These are phyloP conservation scores for Pleuronectes platessa DNA, from an alignment of 2,113 vertebrate genomes.

Conservation along the genomic window DNA sequence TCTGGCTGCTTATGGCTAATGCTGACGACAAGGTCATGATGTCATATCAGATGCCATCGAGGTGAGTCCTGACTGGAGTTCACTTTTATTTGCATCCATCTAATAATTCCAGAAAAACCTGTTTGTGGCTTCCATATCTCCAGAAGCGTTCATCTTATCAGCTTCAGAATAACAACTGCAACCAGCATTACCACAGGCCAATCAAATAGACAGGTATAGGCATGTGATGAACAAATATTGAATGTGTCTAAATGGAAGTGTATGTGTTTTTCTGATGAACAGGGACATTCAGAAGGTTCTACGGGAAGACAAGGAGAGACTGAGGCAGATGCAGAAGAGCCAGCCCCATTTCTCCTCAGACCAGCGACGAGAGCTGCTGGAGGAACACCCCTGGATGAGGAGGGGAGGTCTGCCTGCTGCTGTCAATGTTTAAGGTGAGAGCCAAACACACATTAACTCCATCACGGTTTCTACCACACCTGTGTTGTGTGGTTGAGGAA, in stretches of 20 bases:
- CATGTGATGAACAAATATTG: neutral
- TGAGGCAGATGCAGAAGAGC: constrained; percentile 89
- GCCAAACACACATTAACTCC: neutral
- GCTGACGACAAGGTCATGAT: constrained; percentile 90
- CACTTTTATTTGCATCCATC: neutral
- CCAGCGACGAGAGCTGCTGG: constrained; percentile 88
- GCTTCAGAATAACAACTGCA: too few relatives aligned
- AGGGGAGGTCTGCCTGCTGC: constrained; percentile 86
- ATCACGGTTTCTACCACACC: neutral
- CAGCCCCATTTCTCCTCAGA: constrained; percentile 91
- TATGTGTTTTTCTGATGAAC: constrained; percentile 16
- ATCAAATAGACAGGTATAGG: too few relatives aligned
- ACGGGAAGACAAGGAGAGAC: constrained; percentile 87
- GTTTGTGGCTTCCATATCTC: too few relatives aligned
- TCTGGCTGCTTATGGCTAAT: constrained; percentile 91
- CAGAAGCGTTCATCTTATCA: too few relatives aligned
- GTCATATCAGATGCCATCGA: constrained; percentile 91
- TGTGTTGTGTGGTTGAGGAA: too few relatives aligned
- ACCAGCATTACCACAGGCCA: too few relatives aligned
- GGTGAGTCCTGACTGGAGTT: constrained; percentile 78
- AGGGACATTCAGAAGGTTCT: constrained; percentile 88
- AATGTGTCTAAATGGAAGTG: neutral
- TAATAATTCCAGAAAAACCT: neutral
- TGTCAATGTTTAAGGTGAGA: constrained; percentile 83
- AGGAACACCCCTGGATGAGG: constrained; percentile 93